Conservation (phyloP, 2,113 vertebrate genomes). For the Tragelaphus buxtoni region DNA sequence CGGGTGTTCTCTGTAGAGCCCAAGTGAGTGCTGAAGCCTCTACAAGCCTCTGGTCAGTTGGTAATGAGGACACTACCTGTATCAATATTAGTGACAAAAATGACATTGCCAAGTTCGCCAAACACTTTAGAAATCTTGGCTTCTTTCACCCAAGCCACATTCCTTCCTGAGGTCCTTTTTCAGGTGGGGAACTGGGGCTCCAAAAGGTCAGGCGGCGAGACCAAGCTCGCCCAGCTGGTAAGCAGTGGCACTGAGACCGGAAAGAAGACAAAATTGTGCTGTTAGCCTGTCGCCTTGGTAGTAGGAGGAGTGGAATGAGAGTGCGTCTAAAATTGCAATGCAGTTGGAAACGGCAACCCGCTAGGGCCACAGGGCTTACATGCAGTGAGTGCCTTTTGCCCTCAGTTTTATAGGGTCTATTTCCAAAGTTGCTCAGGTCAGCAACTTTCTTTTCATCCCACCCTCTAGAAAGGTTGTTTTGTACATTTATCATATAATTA, state of each 20-base stretch:
- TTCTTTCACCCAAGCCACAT: neutral
- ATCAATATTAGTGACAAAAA: neutral
- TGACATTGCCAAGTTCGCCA: neutral
- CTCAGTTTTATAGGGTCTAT: neutral
- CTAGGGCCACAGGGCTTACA: neutral
- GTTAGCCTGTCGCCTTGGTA: neutral
- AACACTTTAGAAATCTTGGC: neutral
- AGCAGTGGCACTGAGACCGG: neutral
- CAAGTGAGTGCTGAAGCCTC: neutral
- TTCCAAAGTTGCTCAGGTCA: neutral
- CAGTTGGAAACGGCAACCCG: neutral
- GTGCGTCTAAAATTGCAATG: neutral
- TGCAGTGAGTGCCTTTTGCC: neutral
- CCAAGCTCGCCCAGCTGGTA: neutral
- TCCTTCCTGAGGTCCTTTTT: slow-evolving; percentile 7
- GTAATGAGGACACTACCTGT: neutral
- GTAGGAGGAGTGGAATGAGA: neutral
- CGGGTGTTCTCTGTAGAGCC: neutral
- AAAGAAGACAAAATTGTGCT: neutral
- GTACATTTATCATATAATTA: neutral
- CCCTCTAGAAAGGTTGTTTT: neutral
- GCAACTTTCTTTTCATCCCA: neutral
- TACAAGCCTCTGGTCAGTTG: neutral
- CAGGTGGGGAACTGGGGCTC: neutral
- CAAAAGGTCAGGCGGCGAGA: neutral